Evolutionary conservation across 2,888 invertebrate species (phyloP).

Genomic region (Cantharis lateralis): DNA sequence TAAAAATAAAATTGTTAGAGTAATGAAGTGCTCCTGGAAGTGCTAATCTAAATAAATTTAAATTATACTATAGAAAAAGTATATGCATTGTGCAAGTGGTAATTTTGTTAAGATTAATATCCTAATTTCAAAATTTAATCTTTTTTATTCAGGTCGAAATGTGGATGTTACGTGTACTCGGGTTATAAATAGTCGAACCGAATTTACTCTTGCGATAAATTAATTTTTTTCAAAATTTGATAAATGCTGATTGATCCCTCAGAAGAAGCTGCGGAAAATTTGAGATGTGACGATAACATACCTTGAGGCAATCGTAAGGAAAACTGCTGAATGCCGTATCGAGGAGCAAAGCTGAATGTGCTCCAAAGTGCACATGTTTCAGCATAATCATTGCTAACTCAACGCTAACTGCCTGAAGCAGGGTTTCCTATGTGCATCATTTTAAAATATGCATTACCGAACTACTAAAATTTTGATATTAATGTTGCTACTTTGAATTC

Average conservation of each 20-base stretch:
- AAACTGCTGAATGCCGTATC: neutral
- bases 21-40: neutral
- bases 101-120: neutral
- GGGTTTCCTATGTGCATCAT: neutral
- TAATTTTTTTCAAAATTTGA: neutral
- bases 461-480: neutral
- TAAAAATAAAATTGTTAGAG: neutral
- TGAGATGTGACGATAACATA: neutral
- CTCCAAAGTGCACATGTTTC: neutral
- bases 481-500: neutral
- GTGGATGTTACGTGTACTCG: neutral
- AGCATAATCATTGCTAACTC: neutral
- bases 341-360: neutral
- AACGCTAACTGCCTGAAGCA: neutral
- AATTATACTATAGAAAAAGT: neutral
- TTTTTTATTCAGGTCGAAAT: neutral
- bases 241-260: neutral
- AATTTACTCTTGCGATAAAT: neutral
- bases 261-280: neutral
- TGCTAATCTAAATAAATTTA: neutral
- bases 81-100: neutral
- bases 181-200: neutral
- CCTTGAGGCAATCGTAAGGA: neutral
- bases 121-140: neutral
- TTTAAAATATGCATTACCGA: neutral